These are phyloP conservation scores for Sebastes miniatus DNA, from an alignment of 2,797 vertebrate species.

Conservation along the genomic window DNA sequence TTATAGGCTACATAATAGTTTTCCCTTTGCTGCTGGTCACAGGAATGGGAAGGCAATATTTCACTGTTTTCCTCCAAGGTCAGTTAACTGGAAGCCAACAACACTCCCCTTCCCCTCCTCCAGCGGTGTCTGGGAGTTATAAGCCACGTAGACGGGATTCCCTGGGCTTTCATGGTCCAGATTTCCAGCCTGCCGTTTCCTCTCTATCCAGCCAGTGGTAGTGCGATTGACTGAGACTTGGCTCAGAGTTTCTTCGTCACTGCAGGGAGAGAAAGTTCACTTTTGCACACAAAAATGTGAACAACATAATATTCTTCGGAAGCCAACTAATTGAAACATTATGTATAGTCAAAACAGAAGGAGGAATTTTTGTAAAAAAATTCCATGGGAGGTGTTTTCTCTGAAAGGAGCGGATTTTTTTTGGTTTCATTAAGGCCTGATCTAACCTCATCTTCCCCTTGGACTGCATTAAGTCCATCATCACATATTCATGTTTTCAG, in stretches of 20 bases:
- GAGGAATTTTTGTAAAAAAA: background rate
- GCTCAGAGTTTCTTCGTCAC: background rate
- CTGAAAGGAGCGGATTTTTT: background rate
- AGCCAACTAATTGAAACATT: background rate
- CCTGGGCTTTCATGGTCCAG: conserved; percentile 57
- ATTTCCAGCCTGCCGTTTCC: conserved; percentile 50
- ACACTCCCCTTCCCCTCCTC: conserved; percentile 13
- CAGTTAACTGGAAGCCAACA: conserved; percentile 10
- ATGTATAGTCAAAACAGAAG: background rate
- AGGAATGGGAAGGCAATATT: conserved; percentile 8
- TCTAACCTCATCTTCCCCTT: background rate
- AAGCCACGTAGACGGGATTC: conserved; percentile 78
- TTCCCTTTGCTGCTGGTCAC: conserved; percentile 11
- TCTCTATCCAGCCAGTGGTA: conserved; percentile 23
- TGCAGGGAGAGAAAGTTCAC: background rate
- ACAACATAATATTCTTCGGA: background rate
- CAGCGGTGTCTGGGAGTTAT: conserved; percentile 31
- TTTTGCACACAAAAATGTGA: background rate
- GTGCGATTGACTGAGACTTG: conserved; percentile 21
- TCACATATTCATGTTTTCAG: conserved; percentile 19
- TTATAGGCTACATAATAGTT: background rate
- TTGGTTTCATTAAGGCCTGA: background rate
- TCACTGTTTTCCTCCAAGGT: conserved; percentile 33
- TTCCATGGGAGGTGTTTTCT: background rate
- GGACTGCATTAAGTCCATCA: background rate